phyloP scores from a whole-genome alignment of 2,888 invertebrate species.

The Cabera pusaria region DNA sequence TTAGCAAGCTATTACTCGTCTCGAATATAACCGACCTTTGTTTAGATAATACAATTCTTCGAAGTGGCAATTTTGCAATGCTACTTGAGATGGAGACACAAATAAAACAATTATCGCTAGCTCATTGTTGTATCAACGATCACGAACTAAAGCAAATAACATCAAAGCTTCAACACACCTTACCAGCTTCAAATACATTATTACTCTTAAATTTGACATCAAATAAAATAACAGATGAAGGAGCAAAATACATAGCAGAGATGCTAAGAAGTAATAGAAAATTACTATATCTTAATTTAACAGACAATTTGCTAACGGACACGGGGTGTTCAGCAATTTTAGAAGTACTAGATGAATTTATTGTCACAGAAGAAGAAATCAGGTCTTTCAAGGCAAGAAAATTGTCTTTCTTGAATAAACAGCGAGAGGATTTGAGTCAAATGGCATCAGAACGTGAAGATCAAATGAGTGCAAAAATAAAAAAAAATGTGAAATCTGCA shows the following conservation, averaged over 20 bases:
- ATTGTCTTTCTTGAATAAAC: constrained; percentile 43
- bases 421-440: too few relatives aligned
- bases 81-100: constrained; percentile 38
- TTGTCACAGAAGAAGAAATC: constrained; percentile 45
- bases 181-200: constrained; percentile 47
- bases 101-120: constrained; percentile 50
- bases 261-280: constrained; percentile 50
- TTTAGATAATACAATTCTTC: constrained; percentile 45
- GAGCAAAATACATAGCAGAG: constrained; percentile 44
- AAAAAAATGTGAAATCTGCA: too few relatives aligned
- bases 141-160: constrained; percentile 42
- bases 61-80: constrained; percentile 47
- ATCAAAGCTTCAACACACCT: constrained; percentile 35
- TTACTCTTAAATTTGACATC: constrained; percentile 51
- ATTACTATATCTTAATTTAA: constrained; percentile 55
- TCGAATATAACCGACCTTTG: constrained; percentile 55
- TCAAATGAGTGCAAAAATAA: too few relatives aligned
- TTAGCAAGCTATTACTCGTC: constrained; percentile 41
- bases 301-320: constrained; percentile 55
- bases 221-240: constrained; percentile 56
- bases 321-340: constrained; percentile 45
- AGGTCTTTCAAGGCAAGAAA: constrained; percentile 33
- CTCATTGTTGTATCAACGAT: constrained; percentile 54
- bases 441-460: too few relatives aligned
- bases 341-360: constrained; percentile 42